Evolutionary conservation across 2,113 vertebrate species (phyloP).

Genomic region (Crotalus helleri): DNA sequence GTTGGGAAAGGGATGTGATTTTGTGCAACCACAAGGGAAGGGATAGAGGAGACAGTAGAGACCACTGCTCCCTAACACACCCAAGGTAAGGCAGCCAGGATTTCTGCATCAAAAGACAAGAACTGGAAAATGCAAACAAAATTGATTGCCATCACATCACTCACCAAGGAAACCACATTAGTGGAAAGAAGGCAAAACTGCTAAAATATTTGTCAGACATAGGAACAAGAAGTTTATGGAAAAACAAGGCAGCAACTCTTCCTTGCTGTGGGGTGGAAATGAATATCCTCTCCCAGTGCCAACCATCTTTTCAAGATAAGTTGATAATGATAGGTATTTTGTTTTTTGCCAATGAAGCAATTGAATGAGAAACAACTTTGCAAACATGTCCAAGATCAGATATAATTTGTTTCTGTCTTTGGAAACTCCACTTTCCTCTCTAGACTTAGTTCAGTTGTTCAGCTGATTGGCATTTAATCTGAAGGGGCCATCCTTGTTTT

Average conservation of each 20-base stretch:
- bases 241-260: not conserved
- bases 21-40: not conserved
- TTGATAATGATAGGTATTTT: not conserved
- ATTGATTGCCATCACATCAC: not conserved
- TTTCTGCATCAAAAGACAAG: not conserved
- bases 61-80: not conserved
- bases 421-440: not conserved
- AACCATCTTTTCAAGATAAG: not conserved
- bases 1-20: not conserved
- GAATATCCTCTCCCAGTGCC: not conserved
- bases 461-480: not conserved
- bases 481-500: not conserved
- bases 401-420: not conserved
- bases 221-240: not conserved
- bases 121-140: not conserved
- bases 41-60: not conserved
- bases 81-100: not conserved
- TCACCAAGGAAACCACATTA: not conserved
- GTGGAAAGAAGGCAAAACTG: not conserved
- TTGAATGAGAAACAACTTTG: not conserved
- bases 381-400: not conserved
- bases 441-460: not conserved
- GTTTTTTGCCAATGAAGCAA: not conserved
- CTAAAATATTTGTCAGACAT: not conserved
- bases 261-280: not conserved